Conservation (phyloP, 2,113 vertebrate genomes). For the Dicentrarchus labrax region DNA sequence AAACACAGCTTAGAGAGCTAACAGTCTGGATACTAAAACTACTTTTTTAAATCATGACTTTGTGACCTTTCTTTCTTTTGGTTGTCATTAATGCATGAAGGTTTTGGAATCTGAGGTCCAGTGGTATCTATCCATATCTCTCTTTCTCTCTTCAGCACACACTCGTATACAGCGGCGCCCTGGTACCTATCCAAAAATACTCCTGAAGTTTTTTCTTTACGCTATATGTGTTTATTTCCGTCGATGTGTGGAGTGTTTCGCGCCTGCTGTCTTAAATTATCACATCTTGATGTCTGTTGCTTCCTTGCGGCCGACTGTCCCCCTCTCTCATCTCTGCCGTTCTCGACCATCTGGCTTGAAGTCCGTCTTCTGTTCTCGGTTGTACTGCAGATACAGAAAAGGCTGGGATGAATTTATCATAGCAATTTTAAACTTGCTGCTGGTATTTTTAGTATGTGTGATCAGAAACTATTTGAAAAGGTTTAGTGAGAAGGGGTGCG, state of each 20-base stretch:
- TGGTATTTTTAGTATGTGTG: conserved; percentile 53
- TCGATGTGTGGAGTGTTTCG: conserved; percentile 36
- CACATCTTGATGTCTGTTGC: conserved; percentile 59
- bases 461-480: conserved; percentile 30
- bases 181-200: conserved; percentile 68
- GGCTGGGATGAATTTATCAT: conserved; percentile 32
- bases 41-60: conserved; percentile 14
- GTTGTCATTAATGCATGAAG: conserved; percentile 33
- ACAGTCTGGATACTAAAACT: background rate
- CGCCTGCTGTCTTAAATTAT: conserved; percentile 50
- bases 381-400: conserved; percentile 20
- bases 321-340: conserved; percentile 44
- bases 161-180: background rate
- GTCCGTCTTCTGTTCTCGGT: conserved; percentile 37
- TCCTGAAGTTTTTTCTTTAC: conserved; percentile 37
- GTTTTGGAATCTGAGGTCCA: conserved; percentile 6
- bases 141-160: background rate
- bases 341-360: conserved; percentile 68
- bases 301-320: conserved; percentile 28
- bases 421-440: conserved; percentile 24
- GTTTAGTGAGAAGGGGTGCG: background rate
- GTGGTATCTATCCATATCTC: conserved; percentile 1
- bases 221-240: conserved; percentile 59
- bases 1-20: background rate
- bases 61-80: conserved; percentile 20